Evolutionary conservation across 2,888 invertebrate genomes (phyloP).

Genomic region (Apodemia hepburni): DNA sequence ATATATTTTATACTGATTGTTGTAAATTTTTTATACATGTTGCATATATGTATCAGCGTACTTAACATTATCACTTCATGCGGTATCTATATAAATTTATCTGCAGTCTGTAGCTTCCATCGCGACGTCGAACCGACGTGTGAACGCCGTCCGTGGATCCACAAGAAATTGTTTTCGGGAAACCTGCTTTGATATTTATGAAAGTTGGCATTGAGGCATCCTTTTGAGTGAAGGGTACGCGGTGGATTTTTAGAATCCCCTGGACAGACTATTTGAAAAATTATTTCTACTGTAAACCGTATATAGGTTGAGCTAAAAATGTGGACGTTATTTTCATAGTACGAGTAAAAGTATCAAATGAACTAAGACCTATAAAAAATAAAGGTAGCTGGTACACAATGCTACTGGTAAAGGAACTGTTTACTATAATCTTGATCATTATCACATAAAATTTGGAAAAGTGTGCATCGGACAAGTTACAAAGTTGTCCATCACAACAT

Average conservation of each 20-base stretch:
- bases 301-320: slow-evolving; percentile 34
- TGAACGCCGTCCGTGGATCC: slow-evolving; percentile 57
- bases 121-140: slow-evolving; percentile 52
- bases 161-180: slow-evolving; percentile 69
- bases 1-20: no score
- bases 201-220: slow-evolving; percentile 59
- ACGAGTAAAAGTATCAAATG: no score
- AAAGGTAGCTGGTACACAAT: no score
- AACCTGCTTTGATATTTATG: slow-evolving; percentile 76
- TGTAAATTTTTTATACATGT: background rate
- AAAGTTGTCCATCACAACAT: no score
- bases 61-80: background rate
- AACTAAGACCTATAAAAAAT: no score
- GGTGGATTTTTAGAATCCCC: slow-evolving; percentile 48
- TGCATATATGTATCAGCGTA: background rate
- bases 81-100: background rate
- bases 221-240: slow-evolving; percentile 62
- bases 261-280: slow-evolving; percentile 39
- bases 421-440: no score
- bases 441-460: no score
- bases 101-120: slow-evolving; percentile 34
- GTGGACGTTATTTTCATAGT: slow-evolving; percentile 23
- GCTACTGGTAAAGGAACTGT: no score
- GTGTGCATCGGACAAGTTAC: no score
- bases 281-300: slow-evolving; percentile 25